A percentile compares a stretch with the other conserved stretches of the same genome.
Conservation (phyloP, 2,888 invertebrate genomes). For the Caenorhabditis sp. region DNA sequence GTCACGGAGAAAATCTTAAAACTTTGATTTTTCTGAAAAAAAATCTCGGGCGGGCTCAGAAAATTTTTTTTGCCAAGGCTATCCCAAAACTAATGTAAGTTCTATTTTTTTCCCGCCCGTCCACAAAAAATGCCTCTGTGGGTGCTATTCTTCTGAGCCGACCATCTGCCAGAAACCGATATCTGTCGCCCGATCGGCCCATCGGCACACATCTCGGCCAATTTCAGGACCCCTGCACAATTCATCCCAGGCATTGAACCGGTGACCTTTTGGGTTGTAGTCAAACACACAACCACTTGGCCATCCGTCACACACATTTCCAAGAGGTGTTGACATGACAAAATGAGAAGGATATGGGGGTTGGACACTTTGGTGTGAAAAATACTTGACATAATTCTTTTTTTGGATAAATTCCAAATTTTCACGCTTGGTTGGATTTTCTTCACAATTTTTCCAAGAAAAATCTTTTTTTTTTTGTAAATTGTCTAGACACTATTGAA, state of each 20-base stretch:
- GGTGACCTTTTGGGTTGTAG: not conserved
- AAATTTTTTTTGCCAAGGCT: no score
- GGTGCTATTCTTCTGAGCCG: conserved; percentile 49
- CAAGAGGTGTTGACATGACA: not conserved
- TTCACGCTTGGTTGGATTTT: no score
- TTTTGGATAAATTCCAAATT: no score
- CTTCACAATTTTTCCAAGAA: no score
- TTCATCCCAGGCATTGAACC: conserved; percentile 56
- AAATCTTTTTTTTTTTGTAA: no score
- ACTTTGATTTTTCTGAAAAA: no score
- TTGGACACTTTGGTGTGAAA: not conserved
- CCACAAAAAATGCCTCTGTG: conserved; percentile 46
- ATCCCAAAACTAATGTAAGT: no score
- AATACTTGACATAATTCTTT: no score
- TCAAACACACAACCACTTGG: conserved; percentile 15
- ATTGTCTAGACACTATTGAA: no score
- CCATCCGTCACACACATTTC: not conserved
- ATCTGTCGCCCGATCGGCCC: conserved; percentile 17
- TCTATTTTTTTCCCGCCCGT: not conserved
- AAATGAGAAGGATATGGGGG: not conserved
- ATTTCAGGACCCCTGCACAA: conserved; percentile 69
- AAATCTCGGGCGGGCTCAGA: no score
- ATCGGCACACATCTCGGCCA: conserved; percentile 64
- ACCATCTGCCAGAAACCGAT: conserved; percentile 29
- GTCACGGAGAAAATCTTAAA: no score